Base-by-base conservation (phyloP, 2,113 vertebrate species). In the Ochotona princeps region DNA sequence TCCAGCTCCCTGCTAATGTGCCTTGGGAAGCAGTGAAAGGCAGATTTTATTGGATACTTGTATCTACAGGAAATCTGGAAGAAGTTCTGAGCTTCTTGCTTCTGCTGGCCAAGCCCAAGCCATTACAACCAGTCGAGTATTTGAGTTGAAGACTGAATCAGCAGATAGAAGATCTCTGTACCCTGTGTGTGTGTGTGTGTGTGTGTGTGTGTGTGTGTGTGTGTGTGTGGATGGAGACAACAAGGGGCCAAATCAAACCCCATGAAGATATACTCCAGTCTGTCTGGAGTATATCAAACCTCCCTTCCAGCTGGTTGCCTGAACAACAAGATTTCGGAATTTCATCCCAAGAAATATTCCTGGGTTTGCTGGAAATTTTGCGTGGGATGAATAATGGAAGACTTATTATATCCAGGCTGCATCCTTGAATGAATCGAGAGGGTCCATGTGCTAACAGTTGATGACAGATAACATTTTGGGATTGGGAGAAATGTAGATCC, bases 401-500 rank as follows among this genome's bases (percentile, higher is more conserved):
- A 47, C 26, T 80, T 86, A 8, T 12, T 72, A 35, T 3, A 47
- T 51, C n/a, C 38, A 66, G 7, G 13, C 14, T 80, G 14, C 23
- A 28, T 0, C 23, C 4, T 2, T 30, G 7, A 8, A 3, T 6
- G 83, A 12, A 57, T 9, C 30, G 3, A n/a, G 38, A 57, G 18
- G 70, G 70, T 28, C 4, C 63, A 8, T 49, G 4, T 11, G 21
- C n/a, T 30, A 30, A 74, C 20, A 75, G 2, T 3, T 47, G 21
- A 78, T 8, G 12, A 14, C 67, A n/a, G 79, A n/a, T 8, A 4
- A 10, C 1, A 38, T 8, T 65, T 57, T 32, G 38, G 11, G 8
- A 65, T 26, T 17, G 72, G 15, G 17, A 6, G 65, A 90, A 79
- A 30, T 2, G n/a, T 13, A 60, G 25, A 18, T 32, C 4, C 7